A percentile compares a stretch with the other conserved stretches of the same genome.
These are phyloP conservation scores for Hemiscyllium ocellatum DNA, from an alignment of 2,113 vertebrate genomes.

Conservation along the genomic window DNA sequence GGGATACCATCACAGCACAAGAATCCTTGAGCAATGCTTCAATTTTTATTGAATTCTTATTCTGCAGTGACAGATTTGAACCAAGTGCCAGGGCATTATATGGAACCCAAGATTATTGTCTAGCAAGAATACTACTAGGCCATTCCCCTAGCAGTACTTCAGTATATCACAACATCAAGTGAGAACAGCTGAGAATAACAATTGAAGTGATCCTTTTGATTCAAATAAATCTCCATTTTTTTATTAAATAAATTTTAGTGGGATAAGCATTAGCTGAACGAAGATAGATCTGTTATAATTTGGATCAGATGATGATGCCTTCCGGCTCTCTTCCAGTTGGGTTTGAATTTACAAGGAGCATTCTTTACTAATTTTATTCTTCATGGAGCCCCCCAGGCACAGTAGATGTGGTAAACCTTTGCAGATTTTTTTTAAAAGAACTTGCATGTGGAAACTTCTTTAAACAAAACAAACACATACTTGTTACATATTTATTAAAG, in stretches of 20 bases:
- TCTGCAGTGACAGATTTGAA: too few species aligned
- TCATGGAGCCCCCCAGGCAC: not conserved
- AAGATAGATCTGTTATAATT: not conserved
- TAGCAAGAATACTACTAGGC: too few species aligned
- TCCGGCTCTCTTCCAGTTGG: not conserved
- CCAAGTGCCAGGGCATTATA: too few species aligned
- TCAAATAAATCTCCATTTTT: not conserved
- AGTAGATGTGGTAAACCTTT: not conserved
- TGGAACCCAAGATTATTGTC: too few species aligned
- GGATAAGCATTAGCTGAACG: not conserved
- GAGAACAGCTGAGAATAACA: not conserved
- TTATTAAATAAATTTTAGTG: not conserved
- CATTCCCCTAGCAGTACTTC: not conserved
- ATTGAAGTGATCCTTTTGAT: not conserved
- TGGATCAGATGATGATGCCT: not conserved
- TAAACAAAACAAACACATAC: not conserved
- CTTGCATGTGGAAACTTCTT: not conserved
- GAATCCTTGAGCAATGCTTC: too few species aligned
- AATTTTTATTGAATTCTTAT: too few species aligned
- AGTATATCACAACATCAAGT: not conserved
- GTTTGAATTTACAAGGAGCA: not conserved
- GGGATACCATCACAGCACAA: too few species aligned
- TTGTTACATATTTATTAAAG: not conserved
- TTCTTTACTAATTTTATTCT: not conserved
- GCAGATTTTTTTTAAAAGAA: not conserved